A percentile compares a stretch with the other conserved stretches of the same genome.
Evolutionary conservation across 92 coral and sea anemone species (phyloP).

Genomic region (Desmophyllum pertusum): DNA sequence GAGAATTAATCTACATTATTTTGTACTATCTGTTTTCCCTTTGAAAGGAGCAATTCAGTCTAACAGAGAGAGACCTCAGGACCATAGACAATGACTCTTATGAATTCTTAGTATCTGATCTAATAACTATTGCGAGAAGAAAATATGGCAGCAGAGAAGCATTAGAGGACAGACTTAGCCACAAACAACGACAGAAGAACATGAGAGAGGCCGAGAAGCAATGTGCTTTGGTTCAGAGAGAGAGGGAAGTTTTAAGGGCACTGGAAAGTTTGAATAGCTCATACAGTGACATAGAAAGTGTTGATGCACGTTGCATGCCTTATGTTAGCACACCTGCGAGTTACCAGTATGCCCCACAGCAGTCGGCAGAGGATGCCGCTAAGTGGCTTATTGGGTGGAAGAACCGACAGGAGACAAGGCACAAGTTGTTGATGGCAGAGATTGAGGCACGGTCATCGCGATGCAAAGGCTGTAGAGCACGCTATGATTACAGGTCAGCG

Average conservation of each 20-base stretch:
- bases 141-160: constrained; percentile 92
- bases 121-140: constrained; percentile 87
- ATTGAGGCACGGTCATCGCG: constrained; percentile 89
- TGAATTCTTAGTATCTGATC: constrained; percentile 92
- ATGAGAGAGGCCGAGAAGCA: constrained; percentile 96
- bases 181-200: constrained; percentile 75
- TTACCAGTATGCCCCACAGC: constrained; percentile 90
- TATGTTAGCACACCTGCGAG: constrained; percentile 93
- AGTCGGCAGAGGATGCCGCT: constrained; percentile 95
- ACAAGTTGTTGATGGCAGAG: constrained; percentile 86
- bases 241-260: constrained; percentile 84
- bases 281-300: constrained; percentile 83
- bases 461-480: constrained; percentile 97
- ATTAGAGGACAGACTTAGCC: constrained; percentile 74
- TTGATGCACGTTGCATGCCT: constrained; percentile 98
- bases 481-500: constrained; percentile 95
- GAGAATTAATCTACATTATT: neutral
- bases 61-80: constrained; percentile 93
- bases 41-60: constrained; percentile 91
- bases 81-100: constrained; percentile 89
- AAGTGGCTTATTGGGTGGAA: constrained; percentile 99
- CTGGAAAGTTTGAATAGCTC: constrained; percentile 81
- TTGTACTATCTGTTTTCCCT: neutral
- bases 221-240: constrained; percentile 85
- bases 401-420: constrained; percentile 90